Base-by-base conservation (phyloP, 2,888 invertebrate genomes). In the Cephus rjabovi region DNA sequence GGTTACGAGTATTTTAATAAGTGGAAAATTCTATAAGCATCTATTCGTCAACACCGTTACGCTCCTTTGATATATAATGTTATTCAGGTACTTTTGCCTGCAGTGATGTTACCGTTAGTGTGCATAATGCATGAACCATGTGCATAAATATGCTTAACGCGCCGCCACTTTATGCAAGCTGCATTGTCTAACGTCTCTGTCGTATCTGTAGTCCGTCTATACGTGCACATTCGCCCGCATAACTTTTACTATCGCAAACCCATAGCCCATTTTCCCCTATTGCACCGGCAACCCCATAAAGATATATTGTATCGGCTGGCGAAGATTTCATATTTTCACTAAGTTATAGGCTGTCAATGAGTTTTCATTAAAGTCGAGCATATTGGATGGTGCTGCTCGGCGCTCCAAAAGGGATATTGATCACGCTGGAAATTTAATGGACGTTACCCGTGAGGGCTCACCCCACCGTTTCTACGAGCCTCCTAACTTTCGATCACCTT, bases 401-500 rank as follows among this genome's bases (percentile, higher is more conserved):
- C 23, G 56, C 56, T 56, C 56, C 56, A 23, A 56, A 56, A 56
- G 56, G 56, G 56, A 56, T 56, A 56, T 56, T 56, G 56, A 56
- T 56, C 56, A 56, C 9, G 56, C 9, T 56, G 56, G 23, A 56
- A 56, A 56, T 56, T 56, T 56, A 56, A 56, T 56, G 56, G 56
- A 56, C 56, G 56, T 56, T 56, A 56, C 56, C 56, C 56, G 23
- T 23, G 56, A 23, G 56, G 56, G 23, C 56, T 40, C 2, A 0
- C 23, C 40, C 56, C 56, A 23, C 23, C 1, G 2, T 56, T 56
- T 56, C 56, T 56, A 56, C 23, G 56, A 56, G 56, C 23, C 71
- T 33, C 71, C 71, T 71, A 71, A 71, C 71, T 71, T 71, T 71
- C 71, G 71, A 71, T 76, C 69, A 37, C 74, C 74, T 35, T 74